These are phyloP conservation scores for Trichosurus vulpecula DNA, from an alignment of 2,797 vertebrate species.

Conservation along the genomic window DNA sequence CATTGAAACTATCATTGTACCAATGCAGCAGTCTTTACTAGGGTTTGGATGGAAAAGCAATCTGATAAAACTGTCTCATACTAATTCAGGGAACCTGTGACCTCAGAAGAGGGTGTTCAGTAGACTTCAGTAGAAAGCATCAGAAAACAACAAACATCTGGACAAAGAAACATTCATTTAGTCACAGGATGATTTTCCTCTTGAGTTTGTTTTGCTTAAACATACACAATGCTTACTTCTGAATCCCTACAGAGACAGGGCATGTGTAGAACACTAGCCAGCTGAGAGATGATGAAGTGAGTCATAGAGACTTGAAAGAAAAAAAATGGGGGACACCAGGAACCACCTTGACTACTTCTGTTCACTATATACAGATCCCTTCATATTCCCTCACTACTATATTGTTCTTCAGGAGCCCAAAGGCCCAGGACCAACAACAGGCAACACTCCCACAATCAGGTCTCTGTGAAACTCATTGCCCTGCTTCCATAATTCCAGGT, in stretches of 20 bases:
- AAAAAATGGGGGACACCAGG: not conserved
- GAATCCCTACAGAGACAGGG: not conserved
- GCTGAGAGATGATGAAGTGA: not conserved
- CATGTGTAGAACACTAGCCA: not conserved
- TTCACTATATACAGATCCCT: not conserved
- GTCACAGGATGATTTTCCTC: too few species aligned
- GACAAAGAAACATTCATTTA: not conserved
- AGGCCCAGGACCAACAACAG: not conserved
- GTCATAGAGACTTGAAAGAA: not conserved
- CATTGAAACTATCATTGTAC: not conserved
- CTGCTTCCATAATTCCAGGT: not conserved
- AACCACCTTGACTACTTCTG: not conserved
- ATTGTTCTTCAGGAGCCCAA: not conserved
- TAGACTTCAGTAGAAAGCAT: not conserved
- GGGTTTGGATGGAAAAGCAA: not conserved
- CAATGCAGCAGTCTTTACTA: not conserved
- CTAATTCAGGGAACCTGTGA: not conserved
- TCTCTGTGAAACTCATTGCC: not conserved
- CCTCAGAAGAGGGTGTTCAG: not conserved
- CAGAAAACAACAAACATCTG: not conserved
- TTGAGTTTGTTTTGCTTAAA: too few species aligned
- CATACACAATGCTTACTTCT: not conserved
- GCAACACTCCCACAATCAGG: not conserved
- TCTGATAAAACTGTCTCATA: not conserved
- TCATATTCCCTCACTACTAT: not conserved